phyloP scores from a whole-genome alignment of 2,797 vertebrate species.

The Dermochelys coriacea region DNA sequence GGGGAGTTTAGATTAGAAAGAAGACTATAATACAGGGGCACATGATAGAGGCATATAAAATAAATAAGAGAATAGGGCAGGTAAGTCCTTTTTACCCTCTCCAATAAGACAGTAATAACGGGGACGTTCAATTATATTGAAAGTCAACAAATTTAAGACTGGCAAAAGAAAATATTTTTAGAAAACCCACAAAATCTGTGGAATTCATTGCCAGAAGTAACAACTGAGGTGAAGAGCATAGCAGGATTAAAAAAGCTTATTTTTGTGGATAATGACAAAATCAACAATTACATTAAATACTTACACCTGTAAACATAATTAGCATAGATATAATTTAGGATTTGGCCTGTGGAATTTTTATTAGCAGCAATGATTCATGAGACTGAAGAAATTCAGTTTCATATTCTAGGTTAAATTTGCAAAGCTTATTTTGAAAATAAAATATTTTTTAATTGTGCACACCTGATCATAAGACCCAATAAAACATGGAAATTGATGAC shows the following conservation, averaged over 20 bases:
- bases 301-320: background rate
- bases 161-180: no score
- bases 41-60: background rate
- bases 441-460: constrained; percentile 44
- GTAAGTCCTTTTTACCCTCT: background rate
- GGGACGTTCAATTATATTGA: background rate
- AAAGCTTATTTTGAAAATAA: constrained; percentile 25
- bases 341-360: background rate
- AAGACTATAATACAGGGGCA: no score
- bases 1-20: background rate
- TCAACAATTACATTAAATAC: background rate
- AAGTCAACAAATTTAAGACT: background rate
- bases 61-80: background rate
- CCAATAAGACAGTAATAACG: accelerated
- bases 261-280: background rate
- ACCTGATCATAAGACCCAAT: constrained; percentile 51
- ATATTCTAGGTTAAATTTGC: background rate
- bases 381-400: background rate
- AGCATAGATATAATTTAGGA: background rate
- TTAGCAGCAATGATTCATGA: background rate
- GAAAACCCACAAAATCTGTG: background rate
- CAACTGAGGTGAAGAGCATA: background rate
- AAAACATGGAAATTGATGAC: background rate
- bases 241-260: background rate
- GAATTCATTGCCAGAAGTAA: background rate